phyloP scores from a whole-genome alignment of 23 tunicate genomes.

The Ciona savignyi region DNA sequence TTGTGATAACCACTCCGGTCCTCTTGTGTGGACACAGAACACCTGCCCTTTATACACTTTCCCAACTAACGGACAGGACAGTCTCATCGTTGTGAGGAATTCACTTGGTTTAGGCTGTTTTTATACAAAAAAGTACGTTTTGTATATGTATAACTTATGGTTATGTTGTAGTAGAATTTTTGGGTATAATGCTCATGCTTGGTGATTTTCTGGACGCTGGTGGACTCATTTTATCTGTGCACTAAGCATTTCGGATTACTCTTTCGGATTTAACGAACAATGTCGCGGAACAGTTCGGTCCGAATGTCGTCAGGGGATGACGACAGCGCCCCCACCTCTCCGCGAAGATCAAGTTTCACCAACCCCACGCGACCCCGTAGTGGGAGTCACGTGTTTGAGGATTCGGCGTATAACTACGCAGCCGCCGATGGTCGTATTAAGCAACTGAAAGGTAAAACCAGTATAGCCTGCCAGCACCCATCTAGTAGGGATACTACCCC shows the following conservation, averaged over 20 bases:
- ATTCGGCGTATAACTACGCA: constrained; percentile 1
- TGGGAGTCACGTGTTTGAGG: constrained; percentile 48
- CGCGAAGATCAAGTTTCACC: background rate
- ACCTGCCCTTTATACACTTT: background rate
- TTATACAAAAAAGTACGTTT: too few relatives aligned
- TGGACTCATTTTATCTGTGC: background rate
- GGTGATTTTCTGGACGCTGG: background rate
- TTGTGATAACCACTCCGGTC: background rate
- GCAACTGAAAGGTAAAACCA: constrained; percentile 34
- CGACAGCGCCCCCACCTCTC: constrained; percentile 8
- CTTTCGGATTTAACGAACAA: background rate
- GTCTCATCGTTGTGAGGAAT: background rate
- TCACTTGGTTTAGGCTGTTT: background rate
- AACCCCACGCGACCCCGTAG: constrained; percentile 19
- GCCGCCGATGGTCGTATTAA: constrained; percentile 56
- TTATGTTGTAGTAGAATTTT: too few relatives aligned
- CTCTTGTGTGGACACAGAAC: background rate
- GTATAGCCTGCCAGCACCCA: too few relatives aligned
- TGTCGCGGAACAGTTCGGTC: background rate
- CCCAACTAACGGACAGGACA: background rate
- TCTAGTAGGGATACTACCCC: too few relatives aligned
- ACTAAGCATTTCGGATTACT: background rate
- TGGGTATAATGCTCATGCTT: background rate
- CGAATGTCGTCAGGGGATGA: constrained; percentile 2
- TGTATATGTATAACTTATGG: too few relatives aligned